A percentile compares a stretch with the other conserved stretches of the same genome.
Conservation (phyloP, 2,113 vertebrate genomes). For the Sciurus niger region DNA sequence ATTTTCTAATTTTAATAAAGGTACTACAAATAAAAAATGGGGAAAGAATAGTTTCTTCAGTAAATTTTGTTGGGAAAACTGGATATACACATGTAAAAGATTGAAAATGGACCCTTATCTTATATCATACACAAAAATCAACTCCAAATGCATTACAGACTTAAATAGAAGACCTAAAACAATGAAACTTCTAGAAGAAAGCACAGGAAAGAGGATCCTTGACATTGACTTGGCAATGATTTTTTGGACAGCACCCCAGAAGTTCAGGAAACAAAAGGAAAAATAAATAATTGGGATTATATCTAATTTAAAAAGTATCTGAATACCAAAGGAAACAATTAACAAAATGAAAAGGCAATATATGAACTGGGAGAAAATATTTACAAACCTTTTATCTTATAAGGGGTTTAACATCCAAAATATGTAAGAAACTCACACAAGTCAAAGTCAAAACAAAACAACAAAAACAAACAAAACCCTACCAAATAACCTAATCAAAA, state of each 20-base stretch:
- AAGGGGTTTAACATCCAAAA: not conserved
- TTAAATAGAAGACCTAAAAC: not conserved
- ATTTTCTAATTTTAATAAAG: not conserved
- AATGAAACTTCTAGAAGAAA: not conserved
- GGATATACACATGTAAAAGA: not conserved
- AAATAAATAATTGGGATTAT: not conserved
- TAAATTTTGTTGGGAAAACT: not conserved
- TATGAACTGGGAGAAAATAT: not conserved
- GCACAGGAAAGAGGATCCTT: not conserved
- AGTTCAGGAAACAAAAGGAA: not conserved
- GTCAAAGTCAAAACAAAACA: not conserved
- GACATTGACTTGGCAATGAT: not conserved
- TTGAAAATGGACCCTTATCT: not conserved
- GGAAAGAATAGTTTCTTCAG: not conserved
- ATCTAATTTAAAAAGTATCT: not conserved
- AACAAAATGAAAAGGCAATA: not conserved
- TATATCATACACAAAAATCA: not conserved
- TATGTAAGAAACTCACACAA: not conserved
- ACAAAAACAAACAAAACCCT: not conserved
- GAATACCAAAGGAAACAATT: not conserved
- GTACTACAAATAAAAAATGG: not conserved
- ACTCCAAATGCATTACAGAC: not conserved
- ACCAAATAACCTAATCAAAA: not conserved
- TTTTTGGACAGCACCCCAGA: not conserved
- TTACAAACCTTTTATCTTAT: not conserved